Percentiles rank a stretch among this genome's conserved stretches.
Conservation (phyloP, 1,140 invertebrate genomes). For the Diabrotica virgifera region DNA sequence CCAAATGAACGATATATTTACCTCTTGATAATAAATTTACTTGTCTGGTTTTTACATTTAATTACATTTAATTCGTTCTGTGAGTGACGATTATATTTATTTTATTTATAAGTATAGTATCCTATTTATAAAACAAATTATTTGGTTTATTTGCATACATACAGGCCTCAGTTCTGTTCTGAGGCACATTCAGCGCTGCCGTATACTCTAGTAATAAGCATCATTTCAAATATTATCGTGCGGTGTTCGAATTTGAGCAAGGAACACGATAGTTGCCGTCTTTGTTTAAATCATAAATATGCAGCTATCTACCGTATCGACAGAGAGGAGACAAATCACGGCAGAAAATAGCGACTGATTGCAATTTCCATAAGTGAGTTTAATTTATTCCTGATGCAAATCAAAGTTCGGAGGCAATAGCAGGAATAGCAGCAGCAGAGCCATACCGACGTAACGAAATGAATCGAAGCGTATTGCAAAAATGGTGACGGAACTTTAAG, state of each 20-base stretch:
- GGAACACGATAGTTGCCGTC: not conserved
- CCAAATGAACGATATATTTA: too few relatives aligned
- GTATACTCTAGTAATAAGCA: constrained; percentile 1
- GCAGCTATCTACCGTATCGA: constrained; percentile 19
- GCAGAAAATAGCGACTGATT: constrained; percentile 31
- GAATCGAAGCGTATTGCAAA: constrained; percentile 14
- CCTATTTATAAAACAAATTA: too few relatives aligned
- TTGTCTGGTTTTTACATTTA: too few relatives aligned
- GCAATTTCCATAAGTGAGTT: constrained; percentile 36
- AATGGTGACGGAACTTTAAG: constrained; percentile 1
- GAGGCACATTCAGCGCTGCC: not conserved
- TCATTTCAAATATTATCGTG: not conserved
- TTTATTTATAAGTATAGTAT: too few relatives aligned
- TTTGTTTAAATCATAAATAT: constrained; percentile 29
- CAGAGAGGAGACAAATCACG: not conserved
- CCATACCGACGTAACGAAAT: constrained; percentile 7
- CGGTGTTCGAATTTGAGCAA: not conserved
- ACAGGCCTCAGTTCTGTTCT: not conserved
- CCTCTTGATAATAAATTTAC: too few relatives aligned
- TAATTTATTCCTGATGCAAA: constrained; percentile 31
- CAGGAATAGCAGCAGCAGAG: not conserved
- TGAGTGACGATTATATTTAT: too few relatives aligned
- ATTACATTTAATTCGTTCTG: too few relatives aligned
- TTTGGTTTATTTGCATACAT: too few relatives aligned
- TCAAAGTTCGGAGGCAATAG: constrained; percentile 16